Evolutionary conservation across 2,797 vertebrate genomes (phyloP).

Genomic region (Melanogrammus aeglefinus): DNA sequence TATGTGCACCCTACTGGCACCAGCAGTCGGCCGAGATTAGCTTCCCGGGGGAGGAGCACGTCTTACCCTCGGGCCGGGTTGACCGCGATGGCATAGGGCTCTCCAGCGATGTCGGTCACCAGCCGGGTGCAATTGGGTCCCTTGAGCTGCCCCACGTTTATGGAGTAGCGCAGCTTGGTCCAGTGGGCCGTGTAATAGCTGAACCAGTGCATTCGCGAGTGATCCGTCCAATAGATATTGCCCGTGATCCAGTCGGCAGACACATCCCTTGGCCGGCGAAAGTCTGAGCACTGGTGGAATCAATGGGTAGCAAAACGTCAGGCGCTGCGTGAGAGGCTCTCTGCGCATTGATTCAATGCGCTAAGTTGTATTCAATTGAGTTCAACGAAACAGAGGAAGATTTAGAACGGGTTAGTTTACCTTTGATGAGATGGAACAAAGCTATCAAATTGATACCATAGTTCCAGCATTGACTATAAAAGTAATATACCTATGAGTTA

Average conservation of each 20-base stretch:
- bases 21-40: constrained; percentile 12
- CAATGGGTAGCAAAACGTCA: constrained; percentile 28
- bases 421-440: background rate
- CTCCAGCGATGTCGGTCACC: constrained; percentile 93
- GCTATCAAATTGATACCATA: background rate
- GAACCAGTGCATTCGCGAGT: constrained; percentile 99
- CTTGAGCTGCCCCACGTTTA: constrained; percentile 94
- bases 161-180: constrained; percentile 95
- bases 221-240: constrained; percentile 98
- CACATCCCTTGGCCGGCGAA: constrained; percentile 90
- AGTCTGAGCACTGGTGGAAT: constrained; percentile 90
- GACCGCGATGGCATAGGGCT: constrained; percentile 93
- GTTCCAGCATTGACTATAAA: background rate
- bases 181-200: constrained; percentile 98
- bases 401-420: background rate
- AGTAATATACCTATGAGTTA: background rate
- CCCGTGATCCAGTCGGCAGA: constrained; percentile 97
- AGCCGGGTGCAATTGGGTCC: constrained; percentile 95
- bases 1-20: background rate
- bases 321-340: background rate
- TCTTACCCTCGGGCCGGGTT: constrained; percentile 91
- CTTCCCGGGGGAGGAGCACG: constrained; percentile 9
- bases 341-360: background rate
- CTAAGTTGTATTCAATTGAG: background rate
- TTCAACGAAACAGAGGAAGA: background rate